These are phyloP conservation scores for Delia radicum DNA, from an alignment of 1,140 invertebrate species.

Conservation along the genomic window DNA sequence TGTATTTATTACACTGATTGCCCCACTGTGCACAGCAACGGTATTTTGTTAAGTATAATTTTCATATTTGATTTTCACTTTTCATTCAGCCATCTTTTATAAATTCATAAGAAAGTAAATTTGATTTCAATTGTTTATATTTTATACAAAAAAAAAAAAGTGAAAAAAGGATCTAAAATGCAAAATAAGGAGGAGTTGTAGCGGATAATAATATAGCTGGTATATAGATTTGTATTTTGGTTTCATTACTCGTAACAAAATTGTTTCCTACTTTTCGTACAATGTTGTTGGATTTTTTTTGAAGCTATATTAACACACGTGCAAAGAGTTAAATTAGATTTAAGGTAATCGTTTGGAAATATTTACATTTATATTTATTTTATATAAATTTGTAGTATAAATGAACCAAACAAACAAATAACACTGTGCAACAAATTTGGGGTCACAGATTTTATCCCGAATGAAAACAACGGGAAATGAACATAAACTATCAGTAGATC, in stretches of 20 bases:
- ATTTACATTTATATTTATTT: neutral
- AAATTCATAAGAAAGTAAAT: neutral
- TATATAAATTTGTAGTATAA: neutral
- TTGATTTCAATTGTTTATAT: conserved; percentile 13
- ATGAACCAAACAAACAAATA: neutral
- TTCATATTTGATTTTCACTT: conserved; percentile 17
- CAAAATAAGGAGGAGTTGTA: no score
- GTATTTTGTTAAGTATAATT: neutral
- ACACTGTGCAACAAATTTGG: no score
- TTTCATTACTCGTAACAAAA: neutral
- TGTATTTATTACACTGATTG: no score
- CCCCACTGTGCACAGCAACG: neutral
- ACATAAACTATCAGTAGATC: no score
- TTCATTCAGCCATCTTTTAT: neutral
- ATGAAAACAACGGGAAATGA: no score
- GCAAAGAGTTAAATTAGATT: conserved; percentile 9
- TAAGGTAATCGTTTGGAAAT: conserved; percentile 15
- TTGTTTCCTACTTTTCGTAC: neutral
- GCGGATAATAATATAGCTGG: neutral
- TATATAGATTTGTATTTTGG: neutral
- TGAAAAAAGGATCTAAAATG: neutral
- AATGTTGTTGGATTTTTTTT: no score
- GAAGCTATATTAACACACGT: neutral
- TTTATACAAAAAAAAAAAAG: neutral
- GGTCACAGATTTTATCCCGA: no score